phyloP scores from a whole-genome alignment of 2,113 vertebrate species.

The Dermatemys mawii region DNA sequence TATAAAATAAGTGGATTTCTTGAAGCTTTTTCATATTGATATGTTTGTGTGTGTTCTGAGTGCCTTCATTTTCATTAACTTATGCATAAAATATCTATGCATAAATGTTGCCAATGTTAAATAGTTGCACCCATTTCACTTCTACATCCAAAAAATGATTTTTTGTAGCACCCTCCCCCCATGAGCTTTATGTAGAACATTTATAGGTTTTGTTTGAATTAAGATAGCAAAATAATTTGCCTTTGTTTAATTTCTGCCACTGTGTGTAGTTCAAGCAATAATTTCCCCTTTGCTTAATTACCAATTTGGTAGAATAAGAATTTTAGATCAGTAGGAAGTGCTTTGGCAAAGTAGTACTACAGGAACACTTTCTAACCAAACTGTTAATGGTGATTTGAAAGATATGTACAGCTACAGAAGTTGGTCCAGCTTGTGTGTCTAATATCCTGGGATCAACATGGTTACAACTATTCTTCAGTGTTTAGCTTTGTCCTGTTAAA shows the following conservation, averaged over 20 bases:
- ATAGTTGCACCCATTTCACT: accelerated
- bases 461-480: accelerated
- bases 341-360: not conserved
- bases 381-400: accelerated
- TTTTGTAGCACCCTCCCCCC: accelerated
- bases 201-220: not conserved
- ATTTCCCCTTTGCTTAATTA: too few relatives aligned
- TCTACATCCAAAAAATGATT: accelerated
- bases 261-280: too few relatives aligned
- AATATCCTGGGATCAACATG: not conserved
- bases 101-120: not conserved
- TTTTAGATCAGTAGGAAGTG: not conserved
- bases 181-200: not conserved
- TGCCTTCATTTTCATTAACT: not conserved
- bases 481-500: accelerated
- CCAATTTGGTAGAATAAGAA: not conserved
- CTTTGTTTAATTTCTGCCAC: too few relatives aligned
- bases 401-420: not conserved
- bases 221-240: not conserved
- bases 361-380: accelerated
- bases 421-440: not conserved
- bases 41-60: not conserved
- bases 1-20: too few relatives aligned
- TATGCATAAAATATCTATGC: accelerated
- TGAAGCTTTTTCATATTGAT: not conserved